These are phyloP conservation scores for Salvelinus alpinus DNA, from an alignment of 2,113 vertebrate genomes.

Conservation along the genomic window DNA sequence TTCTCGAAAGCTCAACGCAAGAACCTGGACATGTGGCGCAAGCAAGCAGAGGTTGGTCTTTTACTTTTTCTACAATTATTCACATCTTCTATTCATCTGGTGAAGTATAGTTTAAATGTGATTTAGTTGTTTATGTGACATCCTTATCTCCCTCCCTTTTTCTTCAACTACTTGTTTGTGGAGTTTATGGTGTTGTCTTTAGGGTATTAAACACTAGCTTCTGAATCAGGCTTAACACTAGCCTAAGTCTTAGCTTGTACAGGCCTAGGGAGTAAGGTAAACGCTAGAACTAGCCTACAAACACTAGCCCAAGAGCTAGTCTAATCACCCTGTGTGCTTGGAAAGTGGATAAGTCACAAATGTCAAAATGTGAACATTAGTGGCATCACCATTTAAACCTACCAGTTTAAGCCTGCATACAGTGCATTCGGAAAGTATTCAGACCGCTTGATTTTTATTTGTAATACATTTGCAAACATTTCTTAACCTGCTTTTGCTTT, in stretches of 20 bases:
- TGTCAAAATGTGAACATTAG: no score
- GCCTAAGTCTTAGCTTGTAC: no score
- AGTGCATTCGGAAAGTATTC: no score
- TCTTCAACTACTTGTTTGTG: neutral
- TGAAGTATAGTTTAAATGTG: neutral
- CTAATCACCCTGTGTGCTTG: conserved; percentile 64
- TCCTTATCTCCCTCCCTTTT: conserved; percentile 1
- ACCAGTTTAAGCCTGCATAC: no score
- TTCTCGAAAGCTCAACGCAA: conserved; percentile 99
- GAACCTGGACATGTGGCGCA: conserved; percentile 98
- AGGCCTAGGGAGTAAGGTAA: no score
- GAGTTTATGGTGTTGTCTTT: conserved; percentile 5
- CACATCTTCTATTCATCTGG: neutral
- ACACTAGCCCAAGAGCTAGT: no score
- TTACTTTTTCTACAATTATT: conserved; percentile 39
- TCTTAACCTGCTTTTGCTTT: no score
- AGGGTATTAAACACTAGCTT: neutral
- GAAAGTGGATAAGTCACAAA: conserved; percentile 31
- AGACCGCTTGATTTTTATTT: no score
- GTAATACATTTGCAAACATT: no score
- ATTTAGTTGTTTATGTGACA: conserved; percentile 19
- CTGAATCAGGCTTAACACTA: no score
- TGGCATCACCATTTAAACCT: no score
- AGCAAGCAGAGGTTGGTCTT: conserved; percentile 96
- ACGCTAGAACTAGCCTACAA: no score